Conservation (phyloP, 2,797 vertebrate species). For the Pampus argenteus region DNA sequence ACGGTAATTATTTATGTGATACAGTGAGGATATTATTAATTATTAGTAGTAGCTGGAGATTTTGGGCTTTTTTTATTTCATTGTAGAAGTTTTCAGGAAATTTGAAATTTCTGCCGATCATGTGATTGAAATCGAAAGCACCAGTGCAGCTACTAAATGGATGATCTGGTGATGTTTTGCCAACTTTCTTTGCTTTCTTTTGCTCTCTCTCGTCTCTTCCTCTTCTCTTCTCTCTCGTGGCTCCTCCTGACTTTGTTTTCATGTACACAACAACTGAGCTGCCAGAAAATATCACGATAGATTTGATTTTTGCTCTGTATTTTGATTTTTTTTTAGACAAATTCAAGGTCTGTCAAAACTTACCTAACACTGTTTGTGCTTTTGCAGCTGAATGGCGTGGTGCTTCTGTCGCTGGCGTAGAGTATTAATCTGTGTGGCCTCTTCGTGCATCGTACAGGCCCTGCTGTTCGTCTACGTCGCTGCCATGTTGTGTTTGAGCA, state of each 20-base stretch:
- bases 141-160: no score
- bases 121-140: not conserved
- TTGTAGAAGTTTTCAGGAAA: not conserved
- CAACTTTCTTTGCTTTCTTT: no score
- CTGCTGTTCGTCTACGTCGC: slow-evolving; percentile 52
- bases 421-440: slow-evolving; percentile 69
- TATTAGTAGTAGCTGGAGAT: not conserved
- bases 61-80: not conserved
- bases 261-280: not conserved
- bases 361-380: not conserved
- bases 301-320: not conserved
- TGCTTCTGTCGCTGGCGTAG: slow-evolving; percentile 43
- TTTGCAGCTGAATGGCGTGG: slow-evolving; percentile 75
- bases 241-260: not conserved
- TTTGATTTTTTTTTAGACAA: not conserved
- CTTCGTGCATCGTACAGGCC: slow-evolving; percentile 54
- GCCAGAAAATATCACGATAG: not conserved
- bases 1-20: not conserved
- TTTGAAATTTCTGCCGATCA: not conserved
- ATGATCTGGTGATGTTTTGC: not conserved
- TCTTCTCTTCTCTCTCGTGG: not conserved
- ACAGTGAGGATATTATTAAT: no score
- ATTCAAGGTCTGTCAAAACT: slow-evolving; percentile 3
- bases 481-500: slow-evolving; percentile 3
- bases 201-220: not conserved